Base-by-base conservation (phyloP, 2,113 vertebrate genomes). In the Cercocebus atys region DNA sequence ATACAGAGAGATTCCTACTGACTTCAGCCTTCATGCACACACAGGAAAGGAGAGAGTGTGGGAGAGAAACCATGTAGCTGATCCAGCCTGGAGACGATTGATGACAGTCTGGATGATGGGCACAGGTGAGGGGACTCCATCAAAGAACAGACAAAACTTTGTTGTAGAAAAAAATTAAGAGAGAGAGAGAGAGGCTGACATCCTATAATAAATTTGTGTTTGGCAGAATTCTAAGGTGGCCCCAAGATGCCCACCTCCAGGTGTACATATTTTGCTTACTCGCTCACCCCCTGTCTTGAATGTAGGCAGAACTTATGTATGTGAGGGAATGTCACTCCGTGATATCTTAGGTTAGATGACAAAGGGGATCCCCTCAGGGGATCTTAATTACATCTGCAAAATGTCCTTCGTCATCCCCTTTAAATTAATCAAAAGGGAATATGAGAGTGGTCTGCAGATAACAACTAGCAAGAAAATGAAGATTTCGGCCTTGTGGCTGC, bases 31-130 rank as follows among this genome's bases (percentile, higher is more conserved):
- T 55, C 22, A 25, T 12, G 22, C 30, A 55, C 27, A 72, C 35
- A 43, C 9, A 4, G 27, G 13, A 61, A 45, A 84, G 47, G 14
- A 35, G 22, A n/a, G 3, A 9, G 6, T 27, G 2, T 30, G 55
- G 5, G 13, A 32, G 30, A 55, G 35, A 9, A 17, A 6, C 12
- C 22, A 6, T 6, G 2, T 13, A 64, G n/a, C 4, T 8, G 13
- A n/a, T 55, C 22, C 23, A 22, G 8, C 23, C 68, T 50, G 16
- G 3, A 61, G 22, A 35, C 1, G 5, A 3, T 6, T 27, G 11
- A 16, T 35, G 40, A 35, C 3, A 13, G 12, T 10, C n/a, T 82
- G 79, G 14, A 27, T n/a, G 40, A 73, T 61, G 66, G 40, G 14
- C 52, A 1, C 22, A n/a, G 25, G 27, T 20, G 40, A 59, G 27